Evolutionary conservation across 2,888 invertebrate genomes (phyloP).

Genomic region (Amorpha juglandis): DNA sequence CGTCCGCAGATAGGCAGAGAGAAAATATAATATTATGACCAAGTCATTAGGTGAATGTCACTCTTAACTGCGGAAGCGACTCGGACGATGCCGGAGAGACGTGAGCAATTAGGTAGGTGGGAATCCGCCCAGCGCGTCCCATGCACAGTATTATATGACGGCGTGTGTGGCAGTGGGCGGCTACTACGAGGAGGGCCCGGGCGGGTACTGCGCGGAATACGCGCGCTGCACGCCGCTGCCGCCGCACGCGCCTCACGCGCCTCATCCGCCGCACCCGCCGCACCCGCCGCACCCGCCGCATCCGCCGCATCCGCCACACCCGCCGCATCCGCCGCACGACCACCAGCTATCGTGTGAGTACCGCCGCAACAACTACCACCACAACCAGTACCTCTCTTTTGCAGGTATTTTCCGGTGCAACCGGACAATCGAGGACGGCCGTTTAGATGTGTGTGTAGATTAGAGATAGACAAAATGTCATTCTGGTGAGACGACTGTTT

Average conservation of each 20-base stretch:
- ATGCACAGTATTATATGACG: constrained; percentile 59
- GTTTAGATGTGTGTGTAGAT: not conserved
- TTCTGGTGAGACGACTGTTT: not conserved
- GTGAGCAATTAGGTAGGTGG: constrained; percentile 65
- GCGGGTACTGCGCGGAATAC: constrained; percentile 73
- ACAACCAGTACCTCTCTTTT: not conserved
- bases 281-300: constrained; percentile 45
- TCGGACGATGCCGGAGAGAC: constrained; percentile 33
- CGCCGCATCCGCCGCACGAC: constrained; percentile 53
- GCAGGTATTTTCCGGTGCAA: not conserved
- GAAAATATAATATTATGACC: not conserved
- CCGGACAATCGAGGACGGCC: not conserved
- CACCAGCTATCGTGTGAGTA: constrained; percentile 75
- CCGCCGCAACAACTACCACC: not conserved
- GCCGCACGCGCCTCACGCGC: constrained; percentile 55
- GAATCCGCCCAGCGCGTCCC: constrained; percentile 40
- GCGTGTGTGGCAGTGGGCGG: constrained; percentile 82
- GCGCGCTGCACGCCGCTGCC: constrained; percentile 63
- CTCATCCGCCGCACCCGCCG: constrained; percentile 50
- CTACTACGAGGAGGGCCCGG: constrained; percentile 78
- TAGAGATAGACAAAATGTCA: not conserved
- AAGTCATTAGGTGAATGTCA: not conserved
- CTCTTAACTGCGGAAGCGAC: constrained; percentile 8
- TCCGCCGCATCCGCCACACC: constrained; percentile 40
- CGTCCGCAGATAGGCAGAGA: not conserved